phyloP scores from a whole-genome alignment of 2,113 vertebrate species.

The Rhodinocichla rosea region DNA sequence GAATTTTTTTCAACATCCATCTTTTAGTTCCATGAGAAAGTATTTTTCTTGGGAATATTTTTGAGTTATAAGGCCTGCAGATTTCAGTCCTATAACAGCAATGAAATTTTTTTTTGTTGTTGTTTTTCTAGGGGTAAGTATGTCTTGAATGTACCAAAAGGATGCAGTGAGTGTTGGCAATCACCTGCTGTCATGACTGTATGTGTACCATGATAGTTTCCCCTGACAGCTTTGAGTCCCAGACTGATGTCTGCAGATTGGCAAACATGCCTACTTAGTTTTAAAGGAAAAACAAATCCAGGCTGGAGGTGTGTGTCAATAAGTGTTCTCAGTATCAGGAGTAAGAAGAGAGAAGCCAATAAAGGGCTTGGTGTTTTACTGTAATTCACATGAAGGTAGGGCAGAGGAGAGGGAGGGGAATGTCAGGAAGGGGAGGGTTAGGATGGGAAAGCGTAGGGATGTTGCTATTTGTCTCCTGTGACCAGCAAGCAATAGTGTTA shows the following conservation, averaged over 20 bases:
- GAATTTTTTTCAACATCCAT: background rate
- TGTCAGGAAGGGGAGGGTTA: accelerated
- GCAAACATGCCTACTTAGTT: background rate
- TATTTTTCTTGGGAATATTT: background rate
- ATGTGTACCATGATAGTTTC: background rate
- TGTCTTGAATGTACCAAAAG: background rate
- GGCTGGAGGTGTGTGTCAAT: background rate
- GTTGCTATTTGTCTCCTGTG: background rate
- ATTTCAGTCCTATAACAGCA: background rate
- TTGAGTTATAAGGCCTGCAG: background rate
- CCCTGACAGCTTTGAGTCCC: background rate
- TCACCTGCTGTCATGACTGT: background rate
- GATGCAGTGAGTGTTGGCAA: accelerated
- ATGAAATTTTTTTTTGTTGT: background rate
- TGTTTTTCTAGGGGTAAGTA: background rate
- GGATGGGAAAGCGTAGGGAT: background rate
- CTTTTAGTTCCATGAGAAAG: background rate
- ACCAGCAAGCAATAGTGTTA: background rate
- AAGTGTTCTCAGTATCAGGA: background rate
- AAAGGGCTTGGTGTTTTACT: background rate
- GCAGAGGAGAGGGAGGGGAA: background rate
- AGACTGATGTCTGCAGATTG: accelerated
- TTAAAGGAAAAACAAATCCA: background rate
- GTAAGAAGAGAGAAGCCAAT: background rate
- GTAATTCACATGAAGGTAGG: background rate